Base-by-base conservation (phyloP, 1,140 invertebrate genomes). In the Aradophagus sp. region DNA sequence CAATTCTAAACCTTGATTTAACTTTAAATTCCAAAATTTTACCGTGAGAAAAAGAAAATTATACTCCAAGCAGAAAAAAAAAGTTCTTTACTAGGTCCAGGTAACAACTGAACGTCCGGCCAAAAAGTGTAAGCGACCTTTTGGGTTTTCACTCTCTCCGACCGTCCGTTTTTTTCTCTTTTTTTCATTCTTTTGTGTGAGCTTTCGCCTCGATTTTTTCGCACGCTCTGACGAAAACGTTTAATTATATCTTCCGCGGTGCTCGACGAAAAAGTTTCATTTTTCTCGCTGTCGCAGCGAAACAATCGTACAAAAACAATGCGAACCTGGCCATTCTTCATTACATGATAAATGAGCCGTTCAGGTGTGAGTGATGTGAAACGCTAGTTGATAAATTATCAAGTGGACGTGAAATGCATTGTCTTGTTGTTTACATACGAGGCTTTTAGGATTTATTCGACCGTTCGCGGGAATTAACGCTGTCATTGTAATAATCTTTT, bases 261-360 rank as follows among this genome's bases (percentile, higher is more conserved):
- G 12, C 10, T 34, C 10, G 8, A 10, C 0, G 19, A 53, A 66
- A 52, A 42, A 52, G 35, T 32, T 48, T 56, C 50, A 56, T 56
- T 66, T 56, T 56, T 63, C 52, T 56, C 31, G n/a, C 7, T 10
- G 52, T 45, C 32, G 13, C 8, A n/a, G 12, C 23, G 12, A 39
- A 56, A 66, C 34, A 66, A 42, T 56, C 34, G 31, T 11, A 23
- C 31, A 48, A 42, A 66, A 66, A 56, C 52, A 66, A 56, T 66
- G 27, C 29, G 20, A 42, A 11, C 31, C 32, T 31, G 50, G 35
- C 42, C 34, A 56, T 65, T 55, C 61, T 65, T 65, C 56, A 35
- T 56, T 27, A 55, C 41, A 34, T 65, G 61, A 65, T 65, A 65
- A 65, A 65, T 47, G 61, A 65, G 35, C 26, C 36, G 19, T 56